These are phyloP conservation scores for Eira barbara DNA, from an alignment of 2,113 vertebrate species.

Conservation along the genomic window DNA sequence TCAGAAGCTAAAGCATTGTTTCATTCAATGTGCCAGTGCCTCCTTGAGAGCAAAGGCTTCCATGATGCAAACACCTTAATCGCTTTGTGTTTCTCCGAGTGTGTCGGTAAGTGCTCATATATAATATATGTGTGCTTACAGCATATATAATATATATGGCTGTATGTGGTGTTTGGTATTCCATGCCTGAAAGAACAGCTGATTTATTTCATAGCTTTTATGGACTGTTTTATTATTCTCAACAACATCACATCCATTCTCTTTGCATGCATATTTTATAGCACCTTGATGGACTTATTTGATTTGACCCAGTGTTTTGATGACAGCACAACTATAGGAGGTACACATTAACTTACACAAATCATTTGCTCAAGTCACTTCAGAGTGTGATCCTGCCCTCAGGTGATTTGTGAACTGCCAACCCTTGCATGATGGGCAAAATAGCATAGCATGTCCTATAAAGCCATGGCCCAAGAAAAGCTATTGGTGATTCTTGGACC, in stretches of 20 bases:
- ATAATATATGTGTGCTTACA: conserved; percentile 74
- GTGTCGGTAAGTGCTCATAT: conserved; percentile 52
- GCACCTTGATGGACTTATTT: conserved; percentile 78
- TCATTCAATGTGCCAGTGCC: conserved; percentile 4
- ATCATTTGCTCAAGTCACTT: conserved; percentile 75
- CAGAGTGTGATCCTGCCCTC: conserved; percentile 72
- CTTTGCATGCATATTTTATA: conserved; percentile 81
- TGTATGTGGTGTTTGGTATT: conserved; percentile 64
- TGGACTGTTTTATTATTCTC: conserved; percentile 80
- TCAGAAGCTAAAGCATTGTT: conserved; percentile 58
- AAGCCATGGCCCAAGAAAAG: conserved; percentile 9
- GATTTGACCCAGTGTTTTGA: conserved; percentile 78
- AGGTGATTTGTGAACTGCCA: conserved; percentile 71
- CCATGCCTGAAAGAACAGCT: conserved; percentile 74
- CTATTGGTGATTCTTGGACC: neutral
- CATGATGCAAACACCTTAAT: conserved; percentile 56
- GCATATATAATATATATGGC: conserved; percentile 66
- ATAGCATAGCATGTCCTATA: conserved; percentile 32
- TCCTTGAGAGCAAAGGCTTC: conserved; percentile 39
- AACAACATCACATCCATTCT: conserved; percentile 77
- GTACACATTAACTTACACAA: conserved; percentile 70
- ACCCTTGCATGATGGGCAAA: conserved; percentile 58
- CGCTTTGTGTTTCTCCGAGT: conserved; percentile 43
- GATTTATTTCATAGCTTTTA: conserved; percentile 80
- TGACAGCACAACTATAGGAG: conserved; percentile 63